Evolutionary conservation across 2,113 vertebrate genomes (phyloP), one percentile per base, ranked within the genome.

Genomic region (Parotia lawesii): DNA sequence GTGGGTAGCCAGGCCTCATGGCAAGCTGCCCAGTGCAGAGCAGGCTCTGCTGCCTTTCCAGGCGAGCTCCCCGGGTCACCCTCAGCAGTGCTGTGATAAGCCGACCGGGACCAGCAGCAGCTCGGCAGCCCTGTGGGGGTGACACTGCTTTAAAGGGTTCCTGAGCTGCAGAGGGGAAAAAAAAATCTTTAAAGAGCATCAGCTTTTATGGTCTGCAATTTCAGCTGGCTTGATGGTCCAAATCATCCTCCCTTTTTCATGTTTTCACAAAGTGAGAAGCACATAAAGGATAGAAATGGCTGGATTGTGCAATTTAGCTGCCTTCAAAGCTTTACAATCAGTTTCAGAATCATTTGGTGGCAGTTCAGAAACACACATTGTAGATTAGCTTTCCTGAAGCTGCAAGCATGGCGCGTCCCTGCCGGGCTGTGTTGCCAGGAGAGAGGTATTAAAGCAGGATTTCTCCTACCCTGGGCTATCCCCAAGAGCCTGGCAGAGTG

Each of bases 171-270:
- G 89, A 74, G 86, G 54, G 48, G 40, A 37, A 37, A 71, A 70
- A 64, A 74, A 89, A 93, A 87, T 92, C 94, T 95, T 91, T 94
- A 93, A 93, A 95, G 92, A 96, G 73, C 92, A 91, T 94, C 94
- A 84, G 93, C 96, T 94, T 95, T 97, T 96, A 92, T 87, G 92
- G 90, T 95, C 91, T 93, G 87, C 87, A 96, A 90, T 95, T 96
- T 88, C 85, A 95, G 86, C 89, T 90, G 78, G 90, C 93, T 93
- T 96, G 84, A 90, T 94, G 91, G 92, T 87, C 91, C 89, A 94
- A 91, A 95, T 96, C 95, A 93, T 93, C 93, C 78, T 96, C 88
- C 96, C 89, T 94, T 96, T 96, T 96, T 97, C 95, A 96, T 95
- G 95, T 97, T 95, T 96, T 92, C 89, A 94, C 93, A 94, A 94